A percentile compares a stretch with the other conserved stretches of the same genome.
Evolutionary conservation across 2,888 invertebrate genomes (phyloP).

Genomic region (Troides helena): DNA sequence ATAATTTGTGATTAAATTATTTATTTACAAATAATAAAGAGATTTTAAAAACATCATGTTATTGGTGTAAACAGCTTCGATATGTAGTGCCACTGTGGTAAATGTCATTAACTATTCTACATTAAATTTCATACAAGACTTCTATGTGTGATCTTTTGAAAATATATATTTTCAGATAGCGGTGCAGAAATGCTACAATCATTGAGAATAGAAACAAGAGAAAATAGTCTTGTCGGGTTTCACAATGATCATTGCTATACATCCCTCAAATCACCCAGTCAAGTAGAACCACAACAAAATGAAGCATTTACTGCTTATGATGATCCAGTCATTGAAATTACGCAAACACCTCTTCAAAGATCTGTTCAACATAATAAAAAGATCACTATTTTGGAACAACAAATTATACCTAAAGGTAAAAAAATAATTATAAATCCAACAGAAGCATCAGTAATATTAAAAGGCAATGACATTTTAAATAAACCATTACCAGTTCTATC

Average conservation of each 20-base stretch:
- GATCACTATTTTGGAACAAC: constrained; percentile 73
- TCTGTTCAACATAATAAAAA: constrained; percentile 69
- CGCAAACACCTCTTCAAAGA: constrained; percentile 68
- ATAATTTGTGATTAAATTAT: too few relatives aligned
- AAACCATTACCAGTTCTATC: constrained; percentile 57
- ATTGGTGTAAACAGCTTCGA: too few relatives aligned
- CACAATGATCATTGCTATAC: constrained; percentile 92
- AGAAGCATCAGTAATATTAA: constrained; percentile 59
- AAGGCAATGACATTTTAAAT: constrained; percentile 65
- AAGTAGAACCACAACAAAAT: constrained; percentile 59
- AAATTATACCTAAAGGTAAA: constrained; percentile 76
- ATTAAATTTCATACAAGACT: too few relatives aligned
- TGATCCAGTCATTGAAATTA: constrained; percentile 71
- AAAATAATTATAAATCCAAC: constrained; percentile 63
- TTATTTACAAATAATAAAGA: too few relatives aligned
- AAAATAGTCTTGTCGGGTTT: constrained; percentile 81
- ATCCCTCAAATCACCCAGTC: constrained; percentile 83
- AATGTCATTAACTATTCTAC: not conserved
- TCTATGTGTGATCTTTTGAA: not conserved
- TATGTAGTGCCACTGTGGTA: not conserved
- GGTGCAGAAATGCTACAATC: constrained; percentile 77
- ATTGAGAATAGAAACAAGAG: constrained; percentile 71
- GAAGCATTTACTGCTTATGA: constrained; percentile 59
- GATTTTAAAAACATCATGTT: too few relatives aligned
- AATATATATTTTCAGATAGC: constrained; percentile 52